Base-by-base conservation (phyloP, 2,888 invertebrate genomes). In the Metallyticus violacea region DNA sequence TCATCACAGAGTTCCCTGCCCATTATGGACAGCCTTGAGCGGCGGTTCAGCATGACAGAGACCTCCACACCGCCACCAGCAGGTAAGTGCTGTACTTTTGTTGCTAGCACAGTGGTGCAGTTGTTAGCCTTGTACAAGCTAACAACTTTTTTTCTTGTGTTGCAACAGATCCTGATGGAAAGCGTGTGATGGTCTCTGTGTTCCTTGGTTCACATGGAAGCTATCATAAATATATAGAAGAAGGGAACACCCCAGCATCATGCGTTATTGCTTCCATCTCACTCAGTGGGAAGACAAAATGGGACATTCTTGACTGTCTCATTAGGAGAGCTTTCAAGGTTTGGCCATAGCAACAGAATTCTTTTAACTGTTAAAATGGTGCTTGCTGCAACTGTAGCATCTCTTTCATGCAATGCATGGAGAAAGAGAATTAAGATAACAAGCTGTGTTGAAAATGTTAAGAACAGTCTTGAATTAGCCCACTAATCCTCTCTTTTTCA, bases 281-380 rank as follows among this genome's bases (percentile, higher is more conserved):
- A 90, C 97, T 99, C 88, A 97, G 97, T 89, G 97, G 97, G 87
- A 97, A 98, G 91, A 98, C 98, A 0, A 97, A 97, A 87, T 99
- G 99, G 99, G 97, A 98, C 91, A 96, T 97, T 91, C 93, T 99
- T 90, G 99, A 99, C 92, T 96, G 97, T 90, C 96, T 97, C 89
- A 97, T 99, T 88, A 94, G 97, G 90, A 96, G 97, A 91, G 96
- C 97, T 85, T 98, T 99, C 91, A 98, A 98, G 92, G 92, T 91
- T 89, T 3, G 40, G n/a, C n/a, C n/a, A n/a, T n/a, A n/a, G n/a
- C n/a, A n/a, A n/a, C n/a, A n/a, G n/a, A n/a, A n/a, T n/a, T n/a
- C n/a, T n/a, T n/a, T n/a, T n/a, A n/a, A n/a, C n/a, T n/a, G n/a
- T n/a, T n/a, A n/a, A n/a, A n/a, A n/a, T n/a, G n/a, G n/a, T n/a